Evolutionary conservation across 2,888 invertebrate genomes (phyloP), one percentile per base, ranked within the genome.

Genomic region (Crocallis elinguaria): DNA sequence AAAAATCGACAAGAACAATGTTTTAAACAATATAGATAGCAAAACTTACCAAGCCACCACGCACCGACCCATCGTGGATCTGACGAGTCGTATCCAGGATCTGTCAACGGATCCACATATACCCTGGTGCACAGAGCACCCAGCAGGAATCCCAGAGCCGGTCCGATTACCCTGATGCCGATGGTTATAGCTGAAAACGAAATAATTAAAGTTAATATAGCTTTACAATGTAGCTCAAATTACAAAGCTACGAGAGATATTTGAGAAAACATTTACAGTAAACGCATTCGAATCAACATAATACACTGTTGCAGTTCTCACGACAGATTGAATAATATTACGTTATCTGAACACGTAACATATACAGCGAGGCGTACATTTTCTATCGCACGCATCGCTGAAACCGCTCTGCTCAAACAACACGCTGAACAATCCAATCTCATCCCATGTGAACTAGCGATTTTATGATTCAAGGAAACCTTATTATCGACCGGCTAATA

Each of bases 1-100:
- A n/a, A n/a, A n/a, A n/a, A n/a, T n/a, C n/a, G n/a, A n/a, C n/a
- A n/a, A n/a, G n/a, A n/a, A n/a, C n/a, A n/a, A n/a, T n/a, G n/a
- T n/a, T n/a, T n/a, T n/a, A n/a, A n/a, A n/a, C n/a, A n/a, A n/a
- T n/a, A n/a, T n/a, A n/a, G n/a, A n/a, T n/a, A n/a, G n/a, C n/a
- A n/a, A n/a, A 32, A 92, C 92, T 94, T 90, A 93, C 97, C 98
- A 53, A 99, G 92, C 98, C 98, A 99, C 98, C 98, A 99, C 35
- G 98, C 98, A 41, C 98, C 98, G 38, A 98, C 96, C 98, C 98
- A 98, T 83, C 96, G 93, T 3, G 97, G 96, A 88, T 98, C 97
- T 30, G 93, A 94, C 42, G 95, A 94, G 64, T 94, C 94, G 71
- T 96, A 95, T 62, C 94, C 94, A 0, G 96, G 96, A 78, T 94